Base-by-base conservation (phyloP, 2,797 vertebrate species). In the Hylomyscus alleni region DNA sequence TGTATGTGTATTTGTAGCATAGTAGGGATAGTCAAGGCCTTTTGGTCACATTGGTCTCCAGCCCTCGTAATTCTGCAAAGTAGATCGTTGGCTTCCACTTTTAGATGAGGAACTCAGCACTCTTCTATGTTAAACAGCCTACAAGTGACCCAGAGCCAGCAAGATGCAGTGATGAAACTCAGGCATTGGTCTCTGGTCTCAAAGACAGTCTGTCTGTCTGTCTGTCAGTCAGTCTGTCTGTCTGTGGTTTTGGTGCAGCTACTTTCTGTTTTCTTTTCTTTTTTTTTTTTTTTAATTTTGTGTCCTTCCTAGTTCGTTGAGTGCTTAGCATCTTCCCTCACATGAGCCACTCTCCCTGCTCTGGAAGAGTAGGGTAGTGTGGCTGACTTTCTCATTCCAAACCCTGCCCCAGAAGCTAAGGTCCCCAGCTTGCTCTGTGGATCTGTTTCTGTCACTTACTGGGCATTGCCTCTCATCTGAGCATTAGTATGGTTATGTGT, bases 21-120 rank as follows among this genome's bases (percentile, higher is more conserved):
- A 54, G 44, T 20, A 83, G 73, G 52, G 95, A 77, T 24, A 29
- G 2, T 56, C 22, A 6, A 75, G 52, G 26, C n/a, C 54, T 91
- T 89, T 95, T 77, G 91, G 75, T 31, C 54, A 67, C 34, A 22
- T 3, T 77, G 65, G 37, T 19, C 84, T 82, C 52, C 20, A 84
- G 73, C n/a, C 72, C 13, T 56, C 37, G 80, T 67, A 81, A 89
- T 90, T 90, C 54, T 94, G 6, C 50, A 92, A 83, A 47, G n/a
- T 22, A 94, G 80, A 85, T 56, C 50, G 37, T 54, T 91, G 88
- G 54, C 26, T 91, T 90, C 73, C 26, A 34, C 60, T 94, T 97
- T 95, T 56, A 81, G 82, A 69, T 29, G 75, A 54, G 82, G 22
- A 92, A 94, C 8, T 9, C 60, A 15, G 82, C 37, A 3, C 40